These are phyloP conservation scores for Alviniconcha strummeri DNA, from an alignment of 2,888 invertebrate genomes.

Conservation along the genomic window DNA sequence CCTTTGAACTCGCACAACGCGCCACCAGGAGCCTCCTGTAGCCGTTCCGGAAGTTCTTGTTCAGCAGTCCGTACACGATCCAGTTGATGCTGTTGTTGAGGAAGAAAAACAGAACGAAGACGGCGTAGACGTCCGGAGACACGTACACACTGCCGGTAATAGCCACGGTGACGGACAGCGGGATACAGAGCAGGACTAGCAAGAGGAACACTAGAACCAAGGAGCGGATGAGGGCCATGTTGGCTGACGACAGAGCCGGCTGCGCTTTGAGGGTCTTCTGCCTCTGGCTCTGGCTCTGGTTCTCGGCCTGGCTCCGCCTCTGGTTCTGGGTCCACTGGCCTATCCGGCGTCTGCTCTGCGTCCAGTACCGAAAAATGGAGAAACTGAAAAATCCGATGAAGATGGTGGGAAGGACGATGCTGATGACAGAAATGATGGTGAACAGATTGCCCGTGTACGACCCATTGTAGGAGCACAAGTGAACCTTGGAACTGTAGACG, in stretches of 20 bases:
- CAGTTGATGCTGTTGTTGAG: slow-evolving; percentile 39
- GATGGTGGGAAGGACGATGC: slow-evolving; percentile 20
- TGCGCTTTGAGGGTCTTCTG: neutral
- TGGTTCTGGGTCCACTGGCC: slow-evolving; percentile 11
- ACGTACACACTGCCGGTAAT: neutral
- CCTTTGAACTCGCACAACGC: too few species aligned
- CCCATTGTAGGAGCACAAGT: slow-evolving; percentile 27
- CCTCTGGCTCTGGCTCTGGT: neutral
- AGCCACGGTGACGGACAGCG: slow-evolving; percentile 21
- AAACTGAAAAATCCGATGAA: slow-evolving; percentile 27
- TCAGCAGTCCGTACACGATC: slow-evolving; percentile 39
- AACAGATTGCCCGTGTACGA: slow-evolving; percentile 12
- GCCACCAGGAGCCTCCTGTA: slow-evolving; percentile 23
- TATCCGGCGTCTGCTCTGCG: slow-evolving; percentile 3
- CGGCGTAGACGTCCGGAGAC: slow-evolving; percentile 22
- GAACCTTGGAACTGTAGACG: slow-evolving; percentile 12
- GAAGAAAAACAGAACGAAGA: slow-evolving; percentile 25
- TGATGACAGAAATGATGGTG: slow-evolving; percentile 18
- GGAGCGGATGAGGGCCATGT: slow-evolving; percentile 28
- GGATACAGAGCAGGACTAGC: slow-evolving; percentile 30
- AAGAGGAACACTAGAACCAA: slow-evolving; percentile 31
- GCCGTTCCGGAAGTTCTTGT: slow-evolving; percentile 33
- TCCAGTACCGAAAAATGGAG: slow-evolving; percentile 31
- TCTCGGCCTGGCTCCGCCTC: neutral
- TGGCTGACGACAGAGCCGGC: slow-evolving; percentile 1